Percentiles rank a stretch among this genome's conserved stretches.
Conservation (phyloP, 1,140 invertebrate species). For the Bombus affinis region DNA sequence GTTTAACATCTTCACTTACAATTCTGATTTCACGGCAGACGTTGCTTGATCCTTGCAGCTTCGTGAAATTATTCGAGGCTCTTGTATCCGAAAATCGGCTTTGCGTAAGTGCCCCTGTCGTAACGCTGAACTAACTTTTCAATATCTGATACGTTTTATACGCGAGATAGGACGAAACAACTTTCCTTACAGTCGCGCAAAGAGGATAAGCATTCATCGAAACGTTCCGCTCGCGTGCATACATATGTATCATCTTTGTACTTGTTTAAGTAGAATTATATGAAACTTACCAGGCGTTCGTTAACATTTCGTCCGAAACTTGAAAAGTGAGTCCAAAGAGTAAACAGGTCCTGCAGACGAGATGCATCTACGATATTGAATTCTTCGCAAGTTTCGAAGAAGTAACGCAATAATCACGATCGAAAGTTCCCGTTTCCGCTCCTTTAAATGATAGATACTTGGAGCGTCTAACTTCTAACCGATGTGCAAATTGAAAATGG, state of each 20-base stretch:
- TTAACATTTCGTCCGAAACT: neutral
- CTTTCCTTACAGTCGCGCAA: neutral
- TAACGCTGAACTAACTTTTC: constrained; percentile 30
- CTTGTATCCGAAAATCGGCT: constrained; percentile 38
- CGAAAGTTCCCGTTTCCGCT: neutral
- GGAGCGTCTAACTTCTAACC: neutral
- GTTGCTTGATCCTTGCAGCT: constrained; percentile 37
- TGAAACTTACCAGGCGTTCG: neutral
- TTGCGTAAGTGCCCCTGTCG: constrained; percentile 17
- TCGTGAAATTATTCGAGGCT: constrained; percentile 32
- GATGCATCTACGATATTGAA: constrained; percentile 19
- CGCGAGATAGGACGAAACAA: neutral
- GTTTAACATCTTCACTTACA: constrained; percentile 75
- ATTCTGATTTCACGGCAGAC: constrained; percentile 57
- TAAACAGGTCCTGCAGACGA: neutral
- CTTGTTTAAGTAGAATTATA: neutral
- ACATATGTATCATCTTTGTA: neutral
- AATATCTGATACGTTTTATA: constrained; percentile 23
- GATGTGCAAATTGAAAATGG: neutral
- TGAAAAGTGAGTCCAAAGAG: neutral
- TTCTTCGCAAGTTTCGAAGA: neutral
- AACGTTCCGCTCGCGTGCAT: neutral
- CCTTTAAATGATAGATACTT: too few relatives aligned
- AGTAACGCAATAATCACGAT: constrained; percentile 27
- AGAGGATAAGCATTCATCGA: constrained; percentile 12